Percentiles rank a stretch among this genome's conserved stretches.
Conservation (phyloP, 2,113 vertebrate species). For the Polypterus senegalus region DNA sequence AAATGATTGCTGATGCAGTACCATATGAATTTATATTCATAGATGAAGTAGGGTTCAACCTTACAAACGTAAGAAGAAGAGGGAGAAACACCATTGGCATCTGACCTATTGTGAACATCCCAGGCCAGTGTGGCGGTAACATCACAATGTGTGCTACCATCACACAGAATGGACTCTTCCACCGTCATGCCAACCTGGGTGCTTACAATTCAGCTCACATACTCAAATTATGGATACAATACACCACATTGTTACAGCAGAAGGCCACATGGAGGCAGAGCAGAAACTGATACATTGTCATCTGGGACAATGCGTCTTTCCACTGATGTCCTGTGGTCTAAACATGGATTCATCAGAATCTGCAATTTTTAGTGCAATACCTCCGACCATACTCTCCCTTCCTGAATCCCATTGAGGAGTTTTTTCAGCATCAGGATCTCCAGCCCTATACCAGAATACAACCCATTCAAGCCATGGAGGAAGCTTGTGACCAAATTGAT, state of each 20-base stretch:
- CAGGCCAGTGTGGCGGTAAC: constrained; percentile 5
- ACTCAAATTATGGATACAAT: not conserved
- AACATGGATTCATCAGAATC: constrained; percentile 1
- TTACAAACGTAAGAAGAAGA: constrained; percentile 7
- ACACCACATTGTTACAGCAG: not conserved
- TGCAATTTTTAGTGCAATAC: not conserved
- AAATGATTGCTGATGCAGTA: constrained; percentile 1
- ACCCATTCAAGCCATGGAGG: no score
- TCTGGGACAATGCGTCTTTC: constrained; percentile 10
- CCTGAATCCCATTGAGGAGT: not conserved
- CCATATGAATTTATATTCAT: constrained; percentile 1
- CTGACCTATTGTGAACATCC: constrained; percentile 3
- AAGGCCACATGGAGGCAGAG: constrained; percentile 1
- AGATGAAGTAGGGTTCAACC: constrained; percentile 6
- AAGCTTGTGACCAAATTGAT: no score
- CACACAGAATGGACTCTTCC: not conserved
- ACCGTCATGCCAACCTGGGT: not conserved
- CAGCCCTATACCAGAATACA: no score
- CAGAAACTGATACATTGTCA: constrained; percentile 4
- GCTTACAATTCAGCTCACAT: constrained; percentile 5
- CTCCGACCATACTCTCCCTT: constrained; percentile 8
- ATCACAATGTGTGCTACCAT: not conserved
- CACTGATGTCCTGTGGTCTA: not conserved
- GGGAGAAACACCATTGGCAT: constrained; percentile 9
- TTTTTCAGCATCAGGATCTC: not conserved